These are phyloP conservation scores for Hucho hucho DNA, from an alignment of 2,113 vertebrate species.

Conservation along the genomic window DNA sequence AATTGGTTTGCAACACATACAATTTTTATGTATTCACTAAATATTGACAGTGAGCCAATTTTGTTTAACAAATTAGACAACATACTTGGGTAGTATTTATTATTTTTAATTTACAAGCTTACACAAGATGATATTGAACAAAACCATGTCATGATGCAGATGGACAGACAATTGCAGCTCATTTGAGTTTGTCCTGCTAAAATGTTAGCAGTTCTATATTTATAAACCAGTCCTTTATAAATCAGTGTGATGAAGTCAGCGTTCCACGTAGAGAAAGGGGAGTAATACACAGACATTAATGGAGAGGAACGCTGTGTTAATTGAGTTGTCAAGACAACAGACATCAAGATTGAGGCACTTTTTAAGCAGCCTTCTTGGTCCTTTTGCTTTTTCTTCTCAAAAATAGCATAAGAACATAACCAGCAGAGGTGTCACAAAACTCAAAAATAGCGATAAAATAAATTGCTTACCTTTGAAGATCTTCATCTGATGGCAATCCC, in stretches of 20 bases:
- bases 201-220: background rate
- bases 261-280: background rate
- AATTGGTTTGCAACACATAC: background rate
- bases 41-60: background rate
- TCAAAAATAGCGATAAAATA: too few relatives aligned
- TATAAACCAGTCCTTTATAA: background rate
- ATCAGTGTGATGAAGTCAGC: background rate
- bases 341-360: conserved; percentile 3
- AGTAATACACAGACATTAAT: background rate
- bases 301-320: background rate
- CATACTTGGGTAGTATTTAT: too few relatives aligned
- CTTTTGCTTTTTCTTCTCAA: conserved; percentile 49
- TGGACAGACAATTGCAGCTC: background rate
- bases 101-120: background rate
- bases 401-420: too few relatives aligned
- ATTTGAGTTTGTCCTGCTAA: background rate
- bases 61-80: background rate
- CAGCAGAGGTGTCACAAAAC: too few relatives aligned
- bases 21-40: background rate
- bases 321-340: too few relatives aligned
- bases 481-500: too few relatives aligned
- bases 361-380: conserved; percentile 19
- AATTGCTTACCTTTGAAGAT: too few relatives aligned
- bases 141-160: background rate
- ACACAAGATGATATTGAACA: background rate